Evolutionary conservation across 2,113 vertebrate genomes (phyloP).

Genomic region (Centropus bengalensis): DNA sequence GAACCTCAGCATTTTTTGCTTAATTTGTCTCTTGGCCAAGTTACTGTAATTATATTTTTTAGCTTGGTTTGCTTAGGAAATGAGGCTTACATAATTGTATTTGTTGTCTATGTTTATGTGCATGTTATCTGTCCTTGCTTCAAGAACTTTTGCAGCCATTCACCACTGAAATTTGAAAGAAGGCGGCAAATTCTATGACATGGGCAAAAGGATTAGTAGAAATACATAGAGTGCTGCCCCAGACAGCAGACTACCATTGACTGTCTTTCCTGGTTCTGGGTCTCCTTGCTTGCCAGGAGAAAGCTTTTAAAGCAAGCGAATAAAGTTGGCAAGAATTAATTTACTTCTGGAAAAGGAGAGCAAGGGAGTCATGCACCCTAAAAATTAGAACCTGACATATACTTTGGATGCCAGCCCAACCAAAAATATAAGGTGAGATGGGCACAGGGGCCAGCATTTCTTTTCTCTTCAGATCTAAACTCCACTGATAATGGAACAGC

Average conservation of each 20-base stretch:
- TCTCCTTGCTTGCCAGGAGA: not conserved
- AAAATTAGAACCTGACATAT: not conserved
- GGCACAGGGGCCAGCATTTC: not conserved
- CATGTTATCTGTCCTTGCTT: not conserved
- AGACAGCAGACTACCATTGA: not conserved
- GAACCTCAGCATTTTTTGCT: constrained; percentile 35
- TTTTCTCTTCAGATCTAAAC: not conserved
- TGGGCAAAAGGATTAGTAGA: not conserved
- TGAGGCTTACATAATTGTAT: not conserved
- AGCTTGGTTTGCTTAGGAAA: constrained; percentile 15
- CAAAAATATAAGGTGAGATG: not conserved
- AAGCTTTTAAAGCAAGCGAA: not conserved
- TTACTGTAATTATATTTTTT: constrained; percentile 37
- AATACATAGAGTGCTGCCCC: not conserved
- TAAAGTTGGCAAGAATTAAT: not conserved
- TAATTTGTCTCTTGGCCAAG: not conserved
- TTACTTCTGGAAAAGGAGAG: not conserved
- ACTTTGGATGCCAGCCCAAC: not conserved
- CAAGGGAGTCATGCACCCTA: not conserved
- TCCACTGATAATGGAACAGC: not conserved
- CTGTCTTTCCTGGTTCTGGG: not conserved
- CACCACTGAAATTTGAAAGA: not conserved
- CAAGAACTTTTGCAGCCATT: not conserved
- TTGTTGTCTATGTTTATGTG: not conserved
- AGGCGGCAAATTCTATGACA: not conserved